These are phyloP conservation scores for Trissolcus brochymenae DNA, from an alignment of 2,888 invertebrate species.

Conservation along the genomic window DNA sequence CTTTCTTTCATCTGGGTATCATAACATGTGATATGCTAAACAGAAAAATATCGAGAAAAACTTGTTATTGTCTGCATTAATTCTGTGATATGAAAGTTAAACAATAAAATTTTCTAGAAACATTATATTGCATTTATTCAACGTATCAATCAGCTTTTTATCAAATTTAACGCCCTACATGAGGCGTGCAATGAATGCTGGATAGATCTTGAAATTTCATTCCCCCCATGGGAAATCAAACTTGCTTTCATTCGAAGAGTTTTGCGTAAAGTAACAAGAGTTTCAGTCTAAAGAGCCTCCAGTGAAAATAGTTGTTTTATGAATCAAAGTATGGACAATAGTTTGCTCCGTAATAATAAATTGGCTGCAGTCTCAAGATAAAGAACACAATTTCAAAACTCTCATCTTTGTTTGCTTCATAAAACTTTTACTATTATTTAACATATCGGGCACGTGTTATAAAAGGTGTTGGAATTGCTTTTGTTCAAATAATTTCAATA, in stretches of 20 bases:
- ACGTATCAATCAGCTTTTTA: constrained; percentile 45
- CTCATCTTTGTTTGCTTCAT: too few species aligned
- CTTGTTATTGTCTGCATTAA: too few species aligned
- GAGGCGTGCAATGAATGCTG: constrained; percentile 40
- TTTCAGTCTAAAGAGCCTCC: constrained; percentile 53
- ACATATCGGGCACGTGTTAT: too few species aligned
- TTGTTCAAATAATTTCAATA: too few species aligned
- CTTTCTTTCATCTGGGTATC: too few species aligned
- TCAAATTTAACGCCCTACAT: constrained; percentile 42
- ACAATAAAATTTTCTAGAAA: not conserved
- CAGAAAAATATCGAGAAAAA: not conserved
- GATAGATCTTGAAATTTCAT: constrained; percentile 62
- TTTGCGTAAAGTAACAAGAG: constrained; percentile 45
- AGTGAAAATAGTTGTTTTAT: constrained; percentile 40
- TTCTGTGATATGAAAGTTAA: not conserved
- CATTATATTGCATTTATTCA: constrained; percentile 10
- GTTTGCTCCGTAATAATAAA: constrained; percentile 42
- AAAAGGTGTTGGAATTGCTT: too few species aligned
- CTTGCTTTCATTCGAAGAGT: constrained; percentile 60
- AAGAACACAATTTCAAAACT: constrained; percentile 39
- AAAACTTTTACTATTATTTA: too few species aligned
- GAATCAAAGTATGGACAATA: constrained; percentile 30
- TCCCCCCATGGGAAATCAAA: constrained; percentile 72
- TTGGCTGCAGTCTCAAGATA: constrained; percentile 16
- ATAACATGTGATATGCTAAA: too few species aligned